Conservation (phyloP, 2,113 vertebrate species). For the Tachysurus vachellii region DNA sequence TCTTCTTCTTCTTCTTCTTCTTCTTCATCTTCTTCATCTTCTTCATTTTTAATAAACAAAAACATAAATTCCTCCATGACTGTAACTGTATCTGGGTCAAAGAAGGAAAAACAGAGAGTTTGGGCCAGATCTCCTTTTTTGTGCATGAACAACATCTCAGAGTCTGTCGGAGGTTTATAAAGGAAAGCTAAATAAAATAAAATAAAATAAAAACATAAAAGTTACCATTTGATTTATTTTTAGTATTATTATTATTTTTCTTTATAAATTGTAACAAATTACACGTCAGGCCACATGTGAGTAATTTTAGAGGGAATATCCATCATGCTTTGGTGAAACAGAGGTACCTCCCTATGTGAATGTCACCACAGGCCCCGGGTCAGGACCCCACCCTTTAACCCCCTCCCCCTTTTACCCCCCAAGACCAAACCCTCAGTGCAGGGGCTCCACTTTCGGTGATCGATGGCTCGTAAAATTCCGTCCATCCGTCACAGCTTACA, state of each 20-base stretch:
- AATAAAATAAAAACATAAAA: slow-evolving; percentile 7
- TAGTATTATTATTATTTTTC: too few relatives aligned
- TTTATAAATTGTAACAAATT: slow-evolving; percentile 73
- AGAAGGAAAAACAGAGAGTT: background rate
- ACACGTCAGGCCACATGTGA: slow-evolving; percentile 73
- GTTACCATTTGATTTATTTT: slow-evolving; percentile 38
- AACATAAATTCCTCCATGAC: slow-evolving; percentile 40
- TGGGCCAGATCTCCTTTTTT: background rate
- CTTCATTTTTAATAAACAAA: too few relatives aligned
- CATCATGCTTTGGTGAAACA: slow-evolving; percentile 76
- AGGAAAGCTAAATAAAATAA: background rate
- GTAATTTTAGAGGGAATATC: slow-evolving; percentile 65
- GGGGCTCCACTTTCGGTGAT: slow-evolving; percentile 66
- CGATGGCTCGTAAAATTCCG: slow-evolving; percentile 71
- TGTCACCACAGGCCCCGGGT: slow-evolving; percentile 72
- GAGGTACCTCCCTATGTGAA: slow-evolving; percentile 70
- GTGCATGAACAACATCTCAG: too few relatives aligned
- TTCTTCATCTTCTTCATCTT: too few relatives aligned
- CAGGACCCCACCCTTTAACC: slow-evolving; percentile 66
- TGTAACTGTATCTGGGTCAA: slow-evolving; percentile 42
- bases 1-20: slow-evolving; percentile 10
- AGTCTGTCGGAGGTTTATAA: background rate
- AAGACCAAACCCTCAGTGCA: slow-evolving; percentile 39
- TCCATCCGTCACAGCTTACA: slow-evolving; percentile 47
- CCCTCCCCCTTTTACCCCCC: background rate